These are phyloP conservation scores for Scopus umbretta DNA, from an alignment of 2,113 vertebrate genomes.

Conservation along the genomic window DNA sequence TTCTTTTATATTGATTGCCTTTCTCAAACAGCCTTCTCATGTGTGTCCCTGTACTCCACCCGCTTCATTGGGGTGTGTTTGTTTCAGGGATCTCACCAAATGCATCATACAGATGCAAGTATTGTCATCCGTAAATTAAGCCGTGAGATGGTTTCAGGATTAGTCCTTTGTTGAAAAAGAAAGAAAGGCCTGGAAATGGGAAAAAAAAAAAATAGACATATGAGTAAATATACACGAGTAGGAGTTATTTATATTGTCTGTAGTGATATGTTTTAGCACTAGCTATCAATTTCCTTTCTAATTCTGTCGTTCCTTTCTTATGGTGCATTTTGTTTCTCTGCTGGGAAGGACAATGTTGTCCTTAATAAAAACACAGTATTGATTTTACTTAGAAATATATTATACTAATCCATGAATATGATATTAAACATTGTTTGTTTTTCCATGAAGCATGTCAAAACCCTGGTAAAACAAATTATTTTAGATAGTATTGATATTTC, in stretches of 20 bases:
- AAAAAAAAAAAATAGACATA: fast-evolving
- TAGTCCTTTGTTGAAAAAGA: background rate
- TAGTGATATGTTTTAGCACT: background rate
- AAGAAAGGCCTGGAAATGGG: background rate
- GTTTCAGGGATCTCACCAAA: background rate
- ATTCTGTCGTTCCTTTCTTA: background rate
- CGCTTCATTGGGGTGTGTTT: background rate
- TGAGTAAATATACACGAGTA: background rate
- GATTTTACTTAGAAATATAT: slow-evolving; percentile 25
- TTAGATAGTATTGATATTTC: slow-evolving; percentile 14
- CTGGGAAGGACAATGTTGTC: background rate
- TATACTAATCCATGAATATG: background rate
- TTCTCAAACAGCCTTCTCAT: background rate
- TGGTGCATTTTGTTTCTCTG: background rate
- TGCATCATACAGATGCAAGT: background rate
- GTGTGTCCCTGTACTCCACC: background rate
- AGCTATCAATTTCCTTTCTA: background rate
- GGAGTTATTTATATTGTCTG: background rate
- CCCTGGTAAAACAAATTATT: background rate
- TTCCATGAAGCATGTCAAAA: background rate
- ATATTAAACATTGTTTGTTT: background rate
- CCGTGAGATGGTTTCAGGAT: background rate
- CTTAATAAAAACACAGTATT: background rate
- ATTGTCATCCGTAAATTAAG: background rate
- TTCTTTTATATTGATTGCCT: background rate